Evolutionary conservation across 2,113 vertebrate genomes (phyloP).

Genomic region (Sinosuthora webbiana): DNA sequence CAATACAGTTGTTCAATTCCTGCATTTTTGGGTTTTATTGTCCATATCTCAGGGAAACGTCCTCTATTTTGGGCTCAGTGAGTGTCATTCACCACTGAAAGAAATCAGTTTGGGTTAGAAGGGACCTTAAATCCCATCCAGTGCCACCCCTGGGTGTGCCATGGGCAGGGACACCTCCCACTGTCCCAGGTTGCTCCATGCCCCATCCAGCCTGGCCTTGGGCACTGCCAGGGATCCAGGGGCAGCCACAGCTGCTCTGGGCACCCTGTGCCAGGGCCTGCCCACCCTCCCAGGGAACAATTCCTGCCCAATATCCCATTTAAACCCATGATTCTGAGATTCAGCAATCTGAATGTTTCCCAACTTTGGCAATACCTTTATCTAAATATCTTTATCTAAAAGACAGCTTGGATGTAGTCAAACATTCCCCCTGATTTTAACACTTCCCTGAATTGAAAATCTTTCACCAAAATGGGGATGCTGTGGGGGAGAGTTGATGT

Average conservation of each 20-base stretch:
- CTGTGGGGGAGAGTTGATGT: not conserved
- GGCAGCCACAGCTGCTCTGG: not conserved
- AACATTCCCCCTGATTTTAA: not conserved
- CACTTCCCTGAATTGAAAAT: not conserved
- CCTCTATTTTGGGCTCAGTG: not conserved
- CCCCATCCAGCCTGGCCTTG: not conserved
- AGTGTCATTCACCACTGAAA: not conserved
- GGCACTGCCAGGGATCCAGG: not conserved
- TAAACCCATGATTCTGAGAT: not conserved
- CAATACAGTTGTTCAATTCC: not conserved
- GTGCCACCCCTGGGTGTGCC: too few relatives aligned
- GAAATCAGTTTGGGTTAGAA: not conserved
- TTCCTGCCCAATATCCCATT: not conserved
- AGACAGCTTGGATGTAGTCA: not conserved
- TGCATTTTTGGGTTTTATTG: not conserved
- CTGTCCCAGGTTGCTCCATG: not conserved
- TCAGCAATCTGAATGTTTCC: not conserved
- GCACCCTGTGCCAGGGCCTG: not conserved
- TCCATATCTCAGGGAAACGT: not conserved
- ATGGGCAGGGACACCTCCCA: not conserved
- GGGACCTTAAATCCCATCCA: rapidly evolving
- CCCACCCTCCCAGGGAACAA: not conserved
- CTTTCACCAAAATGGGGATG: not conserved
- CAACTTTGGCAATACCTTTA: not conserved
- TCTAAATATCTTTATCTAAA: not conserved